Evolutionary conservation across 2,888 invertebrate genomes (phyloP).

Genomic region (Chalcis sispes): DNA sequence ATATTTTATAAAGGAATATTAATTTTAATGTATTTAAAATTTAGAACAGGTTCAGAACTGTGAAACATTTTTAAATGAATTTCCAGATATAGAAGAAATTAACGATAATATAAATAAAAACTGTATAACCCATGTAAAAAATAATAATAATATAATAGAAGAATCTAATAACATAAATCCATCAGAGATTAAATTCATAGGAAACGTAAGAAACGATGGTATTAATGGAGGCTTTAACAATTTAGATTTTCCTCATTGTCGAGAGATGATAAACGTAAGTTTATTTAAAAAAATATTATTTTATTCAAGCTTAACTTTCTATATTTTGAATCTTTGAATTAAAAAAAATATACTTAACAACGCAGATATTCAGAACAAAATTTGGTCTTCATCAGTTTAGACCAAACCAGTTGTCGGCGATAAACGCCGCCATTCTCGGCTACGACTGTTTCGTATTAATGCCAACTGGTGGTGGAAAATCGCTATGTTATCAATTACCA

Average conservation of each 20-base stretch:
- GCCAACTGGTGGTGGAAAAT: slow-evolving; percentile 98
- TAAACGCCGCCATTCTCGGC: slow-evolving; percentile 91
- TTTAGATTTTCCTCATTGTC: slow-evolving; percentile 82
- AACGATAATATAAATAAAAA: background rate
- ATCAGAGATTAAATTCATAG: slow-evolving; percentile 71
- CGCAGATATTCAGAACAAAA: slow-evolving; percentile 82
- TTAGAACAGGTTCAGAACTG: background rate
- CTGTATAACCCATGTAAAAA: background rate
- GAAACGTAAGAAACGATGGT: slow-evolving; percentile 82
- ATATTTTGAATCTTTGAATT: background rate
- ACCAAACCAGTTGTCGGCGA: slow-evolving; percentile 94
- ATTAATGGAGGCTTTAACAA: slow-evolving; percentile 86
- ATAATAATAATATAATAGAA: background rate
- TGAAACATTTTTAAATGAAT: background rate
- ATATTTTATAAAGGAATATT: background rate
- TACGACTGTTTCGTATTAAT: slow-evolving; percentile 97
- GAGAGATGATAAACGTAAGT: slow-evolving; percentile 80
- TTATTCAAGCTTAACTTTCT: background rate
- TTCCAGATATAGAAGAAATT: background rate
- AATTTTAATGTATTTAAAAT: background rate
- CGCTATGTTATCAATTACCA: slow-evolving; percentile 94
- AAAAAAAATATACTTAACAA: background rate
- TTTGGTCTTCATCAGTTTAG: slow-evolving; percentile 94
- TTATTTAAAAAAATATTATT: slow-evolving; percentile 2
- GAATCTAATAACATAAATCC: too few species aligned